Evolutionary conservation across 1,140 invertebrate genomes (phyloP), one percentile per base, ranked within the genome.

Genomic region (Drosophila bipectinata): DNA sequence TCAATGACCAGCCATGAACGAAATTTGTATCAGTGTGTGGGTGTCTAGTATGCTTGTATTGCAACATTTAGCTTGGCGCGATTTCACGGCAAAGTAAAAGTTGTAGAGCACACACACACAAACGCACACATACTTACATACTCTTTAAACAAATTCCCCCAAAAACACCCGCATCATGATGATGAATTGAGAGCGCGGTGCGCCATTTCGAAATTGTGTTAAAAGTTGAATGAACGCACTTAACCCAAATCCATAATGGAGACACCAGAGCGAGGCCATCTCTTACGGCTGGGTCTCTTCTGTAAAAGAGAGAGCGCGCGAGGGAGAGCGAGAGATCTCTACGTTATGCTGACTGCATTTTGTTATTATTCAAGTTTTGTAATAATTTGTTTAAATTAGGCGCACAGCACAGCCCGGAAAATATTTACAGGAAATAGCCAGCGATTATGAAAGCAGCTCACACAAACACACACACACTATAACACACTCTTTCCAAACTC

Each of bases 211-310:
- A 91, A 91, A 91, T 91, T 83, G 80, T 91, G 90, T 72, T 81
- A 88, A 84, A 74, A 91, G 90, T 91, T 91, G 85, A 91, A 91
- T 72, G 90, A 91, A 90, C 90, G 90, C 82, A 91, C 90, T 91
- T 91, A 91, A 91, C 90, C 90, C 30, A 90, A 91, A 82, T 91
- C 73, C 72, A 74, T 79, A 71, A 75, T 74, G 78, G 53, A 79
- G 72, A 64, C 72, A 72, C 41, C 67, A 51, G 73, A 75, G 52
- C 60, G 47, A 60, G 60, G 67, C 68, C 63, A 82, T 32, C 14
- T 44, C 41, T 44, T 14, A 12, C 21, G 18, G 4, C 60, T 32
- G 18, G 4, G 57, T 32, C 57, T 18, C 45, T 51, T 14, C 48
- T 32, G 8, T 54, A 10, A 21, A 21, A 21, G 21, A 21, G 21